Evolutionary conservation across 2,113 vertebrate species (phyloP).

Genomic region (Caracal caracal): DNA sequence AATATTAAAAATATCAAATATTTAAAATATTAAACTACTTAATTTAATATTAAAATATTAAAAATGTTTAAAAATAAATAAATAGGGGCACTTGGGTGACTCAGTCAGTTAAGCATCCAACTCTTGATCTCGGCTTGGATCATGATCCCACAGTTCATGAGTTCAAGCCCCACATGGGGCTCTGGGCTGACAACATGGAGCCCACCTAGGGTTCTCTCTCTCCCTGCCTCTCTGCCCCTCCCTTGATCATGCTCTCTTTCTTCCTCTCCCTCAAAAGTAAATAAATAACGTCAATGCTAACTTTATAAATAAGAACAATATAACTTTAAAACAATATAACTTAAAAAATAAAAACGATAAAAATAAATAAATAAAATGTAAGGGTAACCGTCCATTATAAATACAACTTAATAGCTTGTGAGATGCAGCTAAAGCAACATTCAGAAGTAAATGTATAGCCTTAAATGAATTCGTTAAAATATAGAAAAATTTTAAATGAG

Average conservation of each 20-base stretch:
- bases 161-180: background rate
- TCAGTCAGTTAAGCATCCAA: background rate
- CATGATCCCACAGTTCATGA: background rate
- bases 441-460: background rate
- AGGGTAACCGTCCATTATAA: background rate
- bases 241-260: no score
- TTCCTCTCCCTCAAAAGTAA: background rate
- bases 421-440: background rate
- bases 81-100: background rate
- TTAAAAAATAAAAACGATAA: background rate
- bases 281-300: background rate
- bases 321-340: no score
- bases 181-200: no score
- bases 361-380: background rate
- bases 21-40: no score
- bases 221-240: no score
- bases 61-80: background rate
- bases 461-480: conserved; percentile 5
- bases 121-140: background rate
- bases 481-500: background rate
- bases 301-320: no score
- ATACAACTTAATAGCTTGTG: background rate
- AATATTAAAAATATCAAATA: no score
- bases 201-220: no score
- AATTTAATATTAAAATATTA: background rate